Conservation (phyloP, 2,888 invertebrate species). For the Himalopsyche kuldschensis region DNA sequence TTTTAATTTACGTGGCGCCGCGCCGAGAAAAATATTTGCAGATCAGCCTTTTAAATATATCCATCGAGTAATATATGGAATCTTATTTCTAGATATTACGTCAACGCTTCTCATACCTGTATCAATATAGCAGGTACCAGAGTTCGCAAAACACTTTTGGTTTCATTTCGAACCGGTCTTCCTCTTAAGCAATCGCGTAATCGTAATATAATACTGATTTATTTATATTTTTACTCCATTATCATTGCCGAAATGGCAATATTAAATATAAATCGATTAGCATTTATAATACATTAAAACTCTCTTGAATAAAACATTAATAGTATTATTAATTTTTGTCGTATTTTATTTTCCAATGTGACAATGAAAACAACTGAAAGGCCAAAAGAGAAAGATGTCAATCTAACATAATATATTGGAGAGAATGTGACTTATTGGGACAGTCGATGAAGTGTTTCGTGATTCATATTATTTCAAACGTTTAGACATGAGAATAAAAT, state of each 20-base stretch:
- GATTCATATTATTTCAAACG: no score
- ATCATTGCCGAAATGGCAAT: background rate
- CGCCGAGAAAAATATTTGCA: no score
- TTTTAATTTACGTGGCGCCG: no score
- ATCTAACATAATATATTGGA: no score
- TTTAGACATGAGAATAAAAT: no score
- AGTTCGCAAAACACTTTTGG: constrained; percentile 13
- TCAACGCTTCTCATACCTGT: background rate
- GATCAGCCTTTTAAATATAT: background rate
- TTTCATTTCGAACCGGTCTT: constrained; percentile 24
- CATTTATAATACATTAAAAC: background rate
- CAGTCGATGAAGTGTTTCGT: no score
- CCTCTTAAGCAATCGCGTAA: background rate
- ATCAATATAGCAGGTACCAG: background rate
- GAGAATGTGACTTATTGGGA: no score
- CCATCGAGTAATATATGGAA: background rate
- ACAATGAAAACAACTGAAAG: no score
- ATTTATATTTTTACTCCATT: background rate
- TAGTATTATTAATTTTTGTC: no score
- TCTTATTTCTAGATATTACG: background rate
- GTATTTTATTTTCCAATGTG: no score
- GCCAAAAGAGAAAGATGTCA: no score
- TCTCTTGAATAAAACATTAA: background rate
- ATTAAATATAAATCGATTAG: background rate
- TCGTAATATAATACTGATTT: background rate